Conservation (phyloP, 2,113 vertebrate species). For the Bujurquina vittata region DNA sequence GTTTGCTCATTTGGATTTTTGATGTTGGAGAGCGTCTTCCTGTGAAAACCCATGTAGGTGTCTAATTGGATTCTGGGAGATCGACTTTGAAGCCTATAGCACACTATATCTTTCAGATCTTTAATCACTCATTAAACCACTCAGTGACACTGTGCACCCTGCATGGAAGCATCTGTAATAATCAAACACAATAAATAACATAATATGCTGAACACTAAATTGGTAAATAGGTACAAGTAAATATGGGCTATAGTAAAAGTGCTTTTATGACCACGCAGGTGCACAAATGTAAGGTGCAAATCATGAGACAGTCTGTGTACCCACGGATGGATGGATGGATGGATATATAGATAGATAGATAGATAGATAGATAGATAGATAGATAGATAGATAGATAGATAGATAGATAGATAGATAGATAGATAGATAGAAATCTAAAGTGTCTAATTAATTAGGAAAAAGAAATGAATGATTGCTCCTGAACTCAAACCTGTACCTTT, state of each 20-base stretch:
- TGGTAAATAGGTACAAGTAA: background rate
- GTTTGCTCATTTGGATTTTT: background rate
- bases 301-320: background rate
- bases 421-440: too few species aligned
- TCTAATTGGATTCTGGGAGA: constrained; percentile 26
- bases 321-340: too few species aligned
- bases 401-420: too few species aligned
- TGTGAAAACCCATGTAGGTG: background rate
- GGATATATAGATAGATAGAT: too few species aligned
- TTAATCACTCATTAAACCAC: constrained; percentile 29
- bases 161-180: constrained; percentile 15
- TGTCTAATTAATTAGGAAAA: too few species aligned
- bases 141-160: background rate
- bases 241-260: background rate
- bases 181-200: constrained; percentile 1
- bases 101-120: background rate
- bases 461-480: background rate
- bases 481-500: background rate
- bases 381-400: too few species aligned
- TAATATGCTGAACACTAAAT: background rate
- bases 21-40: background rate
- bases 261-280: background rate
- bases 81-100: background rate
- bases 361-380: too few species aligned
- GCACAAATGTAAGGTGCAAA: background rate